These are phyloP conservation scores for Sinhomidia bicolor DNA, from an alignment of 2,888 invertebrate genomes.

Conservation along the genomic window DNA sequence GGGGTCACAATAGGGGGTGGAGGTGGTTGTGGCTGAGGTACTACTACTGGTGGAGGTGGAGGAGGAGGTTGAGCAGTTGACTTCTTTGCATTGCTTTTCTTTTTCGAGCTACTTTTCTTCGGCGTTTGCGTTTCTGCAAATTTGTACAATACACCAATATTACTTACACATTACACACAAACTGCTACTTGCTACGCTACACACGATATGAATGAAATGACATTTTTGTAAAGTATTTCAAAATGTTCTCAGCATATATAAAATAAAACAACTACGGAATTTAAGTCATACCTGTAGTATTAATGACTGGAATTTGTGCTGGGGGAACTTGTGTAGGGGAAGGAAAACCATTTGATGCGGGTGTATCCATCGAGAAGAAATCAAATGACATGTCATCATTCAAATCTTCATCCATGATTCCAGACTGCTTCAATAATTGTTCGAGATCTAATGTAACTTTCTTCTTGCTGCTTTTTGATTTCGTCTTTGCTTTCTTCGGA, in stretches of 20 bases:
- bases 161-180: no score
- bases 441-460: constrained; percentile 79
- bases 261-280: no score
- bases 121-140: constrained; percentile 70
- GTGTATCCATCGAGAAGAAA: constrained; percentile 66
- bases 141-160: background rate
- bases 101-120: constrained; percentile 60
- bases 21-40: constrained; percentile 10
- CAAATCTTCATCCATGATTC: constrained; percentile 80
- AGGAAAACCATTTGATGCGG: constrained; percentile 75
- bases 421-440: constrained; percentile 79
- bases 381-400: constrained; percentile 77
- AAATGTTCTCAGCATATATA: no score
- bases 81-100: constrained; percentile 72
- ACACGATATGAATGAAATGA: no score
- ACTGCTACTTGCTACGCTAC: no score
- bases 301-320: constrained; percentile 72
- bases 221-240: no score
- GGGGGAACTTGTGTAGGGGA: constrained; percentile 62
- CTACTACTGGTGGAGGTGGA: constrained; percentile 22
- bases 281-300: constrained; percentile 67
- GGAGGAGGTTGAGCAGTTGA: constrained; percentile 37
- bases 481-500: constrained; percentile 76
- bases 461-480: constrained; percentile 75
- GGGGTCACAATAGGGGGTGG: background rate